A percentile compares a stretch with the other conserved stretches of the same genome.
These are phyloP conservation scores for Pleuronectes platessa DNA, from an alignment of 2,113 vertebrate species.

Conservation along the genomic window DNA sequence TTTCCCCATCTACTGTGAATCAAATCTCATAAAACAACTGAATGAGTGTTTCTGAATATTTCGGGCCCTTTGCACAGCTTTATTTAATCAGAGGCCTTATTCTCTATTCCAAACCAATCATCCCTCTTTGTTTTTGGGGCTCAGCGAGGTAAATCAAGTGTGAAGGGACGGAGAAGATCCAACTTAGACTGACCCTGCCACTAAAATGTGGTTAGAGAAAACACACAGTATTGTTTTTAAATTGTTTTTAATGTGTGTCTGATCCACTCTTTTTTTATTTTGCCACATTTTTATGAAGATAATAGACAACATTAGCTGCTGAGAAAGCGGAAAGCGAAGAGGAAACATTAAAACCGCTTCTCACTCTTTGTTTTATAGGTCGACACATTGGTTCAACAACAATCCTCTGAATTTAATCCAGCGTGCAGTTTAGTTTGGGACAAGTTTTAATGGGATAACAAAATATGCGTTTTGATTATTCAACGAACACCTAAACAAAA, in stretches of 20 bases:
- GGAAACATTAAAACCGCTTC: no score
- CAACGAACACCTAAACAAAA: neutral
- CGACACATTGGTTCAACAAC: no score
- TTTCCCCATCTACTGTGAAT: neutral
- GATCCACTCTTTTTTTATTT: no score
- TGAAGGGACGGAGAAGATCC: neutral
- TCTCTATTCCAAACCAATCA: neutral
- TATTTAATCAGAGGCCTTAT: neutral
- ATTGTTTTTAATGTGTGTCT: neutral
- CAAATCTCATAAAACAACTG: conserved; percentile 1
- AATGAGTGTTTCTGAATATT: neutral
- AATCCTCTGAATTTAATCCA: no score
- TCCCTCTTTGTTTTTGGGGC: neutral
- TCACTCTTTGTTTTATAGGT: no score
- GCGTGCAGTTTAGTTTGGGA: no score
- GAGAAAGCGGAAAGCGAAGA: no score
- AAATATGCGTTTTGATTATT: neutral
- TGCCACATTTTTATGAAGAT: no score
- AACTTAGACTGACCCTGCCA: neutral
- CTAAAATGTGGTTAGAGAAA: neutral
- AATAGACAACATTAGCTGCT: no score
- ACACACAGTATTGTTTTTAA: neutral
- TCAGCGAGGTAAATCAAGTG: neutral
- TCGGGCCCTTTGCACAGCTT: neutral
- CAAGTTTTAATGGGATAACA: no score